A percentile compares a stretch with the other conserved stretches of the same genome.
Evolutionary conservation across 2,888 invertebrate species (phyloP).

Genomic region (Idaea biselata): DNA sequence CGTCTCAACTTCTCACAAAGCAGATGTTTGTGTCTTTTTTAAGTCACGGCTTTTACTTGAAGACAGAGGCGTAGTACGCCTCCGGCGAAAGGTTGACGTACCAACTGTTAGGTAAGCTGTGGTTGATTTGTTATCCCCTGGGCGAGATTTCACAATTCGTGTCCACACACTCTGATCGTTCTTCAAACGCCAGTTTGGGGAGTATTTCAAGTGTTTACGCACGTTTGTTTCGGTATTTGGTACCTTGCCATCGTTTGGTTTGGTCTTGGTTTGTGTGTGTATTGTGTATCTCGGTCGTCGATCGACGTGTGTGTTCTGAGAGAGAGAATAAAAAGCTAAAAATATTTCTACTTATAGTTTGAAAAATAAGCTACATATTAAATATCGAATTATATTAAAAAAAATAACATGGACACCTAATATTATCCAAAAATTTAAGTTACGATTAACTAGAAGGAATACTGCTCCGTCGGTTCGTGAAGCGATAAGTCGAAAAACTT

Average conservation of each 20-base stretch:
- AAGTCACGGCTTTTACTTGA: conserved; percentile 7
- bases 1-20: conserved; percentile 13
- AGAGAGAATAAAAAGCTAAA: background rate
- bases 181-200: background rate
- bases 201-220: background rate
- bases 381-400: no score
- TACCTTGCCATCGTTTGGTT: background rate
- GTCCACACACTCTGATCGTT: background rate
- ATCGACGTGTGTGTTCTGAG: background rate
- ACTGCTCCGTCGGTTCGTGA: background rate
- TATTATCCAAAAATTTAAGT: no score
- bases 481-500: background rate
- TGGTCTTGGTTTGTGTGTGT: background rate
- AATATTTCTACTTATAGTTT: no score
- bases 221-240: background rate
- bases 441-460: background rate
- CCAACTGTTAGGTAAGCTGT: no score
- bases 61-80: conserved; percentile 7
- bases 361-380: no score
- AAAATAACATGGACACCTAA: no score
- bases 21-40: conserved; percentile 9
- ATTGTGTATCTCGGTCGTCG: background rate
- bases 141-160: background rate
- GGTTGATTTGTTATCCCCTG: background rate
- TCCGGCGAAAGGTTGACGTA: background rate